Percentiles rank a stretch among this genome's conserved stretches.
Conservation (phyloP, 2,888 invertebrate genomes). For the Tenthredo notha region DNA sequence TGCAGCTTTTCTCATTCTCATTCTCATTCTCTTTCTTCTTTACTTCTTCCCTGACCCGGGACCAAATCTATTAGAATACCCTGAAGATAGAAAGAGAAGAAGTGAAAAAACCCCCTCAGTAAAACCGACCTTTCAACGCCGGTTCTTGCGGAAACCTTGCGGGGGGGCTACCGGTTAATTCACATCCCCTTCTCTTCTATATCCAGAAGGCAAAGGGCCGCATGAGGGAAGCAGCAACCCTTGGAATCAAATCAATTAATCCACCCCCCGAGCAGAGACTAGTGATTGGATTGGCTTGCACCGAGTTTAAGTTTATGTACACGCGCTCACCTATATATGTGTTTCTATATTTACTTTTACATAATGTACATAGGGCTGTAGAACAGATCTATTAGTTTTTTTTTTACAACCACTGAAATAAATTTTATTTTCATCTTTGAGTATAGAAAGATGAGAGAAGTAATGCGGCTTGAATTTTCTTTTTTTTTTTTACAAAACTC, state of each 20-base stretch:
- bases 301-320: constrained; percentile 4
- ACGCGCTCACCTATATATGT: neutral
- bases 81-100: neutral
- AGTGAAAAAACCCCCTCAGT: neutral
- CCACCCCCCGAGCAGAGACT: constrained; percentile 59
- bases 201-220: constrained; percentile 23
- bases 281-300: constrained; percentile 67
- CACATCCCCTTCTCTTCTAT: neutral
- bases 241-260: constrained; percentile 77
- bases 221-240: constrained; percentile 70
- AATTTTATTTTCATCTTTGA: neutral
- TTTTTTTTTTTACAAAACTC: neutral
- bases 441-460: neutral
- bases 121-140: constrained; percentile 43
- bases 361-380: neutral
- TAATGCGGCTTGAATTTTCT: neutral
- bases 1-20: neutral
- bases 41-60: neutral
- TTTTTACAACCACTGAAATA: neutral
- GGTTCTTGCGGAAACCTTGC: constrained; percentile 37
- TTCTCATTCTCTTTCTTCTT: neutral
- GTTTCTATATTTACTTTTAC: neutral
- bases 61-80: neutral
- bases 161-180: constrained; percentile 48
- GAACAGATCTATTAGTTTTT: neutral